These are phyloP conservation scores for Lithophane leautieri DNA, from an alignment of 2,888 invertebrate genomes.

Conservation along the genomic window DNA sequence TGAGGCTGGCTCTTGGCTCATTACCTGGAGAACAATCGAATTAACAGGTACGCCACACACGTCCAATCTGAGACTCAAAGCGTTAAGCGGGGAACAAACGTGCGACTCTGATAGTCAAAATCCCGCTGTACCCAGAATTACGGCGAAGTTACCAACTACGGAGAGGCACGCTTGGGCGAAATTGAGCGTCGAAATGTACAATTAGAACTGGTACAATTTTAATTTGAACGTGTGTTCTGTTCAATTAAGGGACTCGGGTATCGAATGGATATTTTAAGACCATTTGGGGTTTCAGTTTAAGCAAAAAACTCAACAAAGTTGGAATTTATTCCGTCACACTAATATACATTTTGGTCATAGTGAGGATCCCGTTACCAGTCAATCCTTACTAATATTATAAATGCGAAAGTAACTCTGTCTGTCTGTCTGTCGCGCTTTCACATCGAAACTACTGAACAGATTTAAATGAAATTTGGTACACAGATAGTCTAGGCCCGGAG, in stretches of 20 bases:
- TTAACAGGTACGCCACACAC: slow-evolving; percentile 64
- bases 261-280: slow-evolving; percentile 20
- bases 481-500: too few relatives aligned
- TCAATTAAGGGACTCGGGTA: slow-evolving; percentile 32
- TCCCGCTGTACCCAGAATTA: slow-evolving; percentile 47
- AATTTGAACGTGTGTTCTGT: slow-evolving; percentile 53
- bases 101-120: slow-evolving; percentile 52
- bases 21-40: slow-evolving; percentile 66
- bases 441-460: too few relatives aligned
- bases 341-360: background rate
- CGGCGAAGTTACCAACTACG: slow-evolving; percentile 44
- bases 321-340: background rate
- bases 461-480: too few relatives aligned
- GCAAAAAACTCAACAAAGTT: background rate
- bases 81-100: slow-evolving; percentile 46
- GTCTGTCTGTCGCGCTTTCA: too few relatives aligned
- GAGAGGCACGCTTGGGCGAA: slow-evolving; percentile 46
- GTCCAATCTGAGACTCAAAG: slow-evolving; percentile 54
- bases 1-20: slow-evolving; percentile 56
- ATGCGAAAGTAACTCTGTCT: too few relatives aligned
- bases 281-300: background rate
- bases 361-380: background rate
- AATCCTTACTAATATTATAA: too few relatives aligned
- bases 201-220: slow-evolving; percentile 57
- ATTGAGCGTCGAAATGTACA: slow-evolving; percentile 59